Evolutionary conservation across 1,140 invertebrate genomes (phyloP).

Genomic region (Nymphalis io): DNA sequence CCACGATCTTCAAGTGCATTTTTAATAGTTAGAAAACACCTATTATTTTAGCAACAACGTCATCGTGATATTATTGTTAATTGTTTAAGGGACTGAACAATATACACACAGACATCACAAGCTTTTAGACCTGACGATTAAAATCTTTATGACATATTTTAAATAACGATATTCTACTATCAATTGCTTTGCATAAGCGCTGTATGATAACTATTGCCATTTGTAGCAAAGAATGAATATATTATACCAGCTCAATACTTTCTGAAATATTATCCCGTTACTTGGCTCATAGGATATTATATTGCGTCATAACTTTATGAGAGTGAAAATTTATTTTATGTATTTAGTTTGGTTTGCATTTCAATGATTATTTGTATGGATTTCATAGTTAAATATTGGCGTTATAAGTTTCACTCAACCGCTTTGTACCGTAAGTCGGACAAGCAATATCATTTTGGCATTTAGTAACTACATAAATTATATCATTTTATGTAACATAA

Average conservation of each 20-base stretch:
- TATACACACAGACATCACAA: too few relatives aligned
- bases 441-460: not conserved
- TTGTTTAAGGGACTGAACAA: too few relatives aligned
- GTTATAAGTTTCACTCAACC: slow-evolving; percentile 1
- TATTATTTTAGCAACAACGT: too few relatives aligned
- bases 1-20: too few relatives aligned
- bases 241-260: slow-evolving; percentile 26
- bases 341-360: slow-evolving; percentile 18
- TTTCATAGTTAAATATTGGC: slow-evolving; percentile 6
- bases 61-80: too few relatives aligned
- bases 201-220: slow-evolving; percentile 27
- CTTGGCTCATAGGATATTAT: slow-evolving; percentile 8
- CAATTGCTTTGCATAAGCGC: slow-evolving; percentile 10
- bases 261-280: slow-evolving; percentile 33
- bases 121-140: not conserved
- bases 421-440: not conserved
- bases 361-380: slow-evolving; percentile 13
- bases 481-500: not conserved
- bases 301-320: slow-evolving; percentile 30
- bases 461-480: slow-evolving; percentile 1
- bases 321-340: slow-evolving; percentile 26
- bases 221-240: slow-evolving; percentile 28
- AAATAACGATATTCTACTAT: slow-evolving; percentile 29
- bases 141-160: slow-evolving; percentile 5
- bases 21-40: too few relatives aligned